phyloP scores from a whole-genome alignment of 2,888 invertebrate species.

The Gortyna flavago region DNA sequence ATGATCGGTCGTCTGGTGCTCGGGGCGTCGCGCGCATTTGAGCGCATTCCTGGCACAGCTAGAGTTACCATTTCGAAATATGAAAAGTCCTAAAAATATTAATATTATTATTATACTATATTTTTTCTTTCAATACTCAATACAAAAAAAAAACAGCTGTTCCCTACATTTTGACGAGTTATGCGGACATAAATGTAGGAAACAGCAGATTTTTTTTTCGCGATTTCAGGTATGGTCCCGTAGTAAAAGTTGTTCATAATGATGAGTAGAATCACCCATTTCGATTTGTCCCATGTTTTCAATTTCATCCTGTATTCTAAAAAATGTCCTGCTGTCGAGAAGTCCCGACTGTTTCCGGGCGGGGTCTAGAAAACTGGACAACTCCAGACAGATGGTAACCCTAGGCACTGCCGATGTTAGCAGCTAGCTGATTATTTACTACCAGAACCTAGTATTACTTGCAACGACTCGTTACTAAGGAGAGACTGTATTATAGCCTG shows the following conservation, averaged over 20 bases:
- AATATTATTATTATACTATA: no score
- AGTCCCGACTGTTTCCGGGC: not conserved
- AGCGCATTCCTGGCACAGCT: slow-evolving; percentile 70
- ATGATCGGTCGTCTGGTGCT: slow-evolving; percentile 61
- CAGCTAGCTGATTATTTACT: slow-evolving; percentile 72
- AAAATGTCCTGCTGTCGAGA: not conserved
- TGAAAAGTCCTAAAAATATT: not conserved
- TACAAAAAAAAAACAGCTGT: no score
- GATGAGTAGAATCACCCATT: no score
- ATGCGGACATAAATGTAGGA: no score
- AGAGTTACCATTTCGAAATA: not conserved
- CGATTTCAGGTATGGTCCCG: no score
- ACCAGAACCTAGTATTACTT: slow-evolving; percentile 53
- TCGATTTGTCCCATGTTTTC: no score
- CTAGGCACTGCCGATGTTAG: slow-evolving; percentile 59
- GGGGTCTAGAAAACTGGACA: not conserved
- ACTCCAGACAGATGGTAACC: not conserved
- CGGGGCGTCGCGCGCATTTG: slow-evolving; percentile 40
- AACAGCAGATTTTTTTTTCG: no score
- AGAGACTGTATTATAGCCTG: slow-evolving; percentile 38
- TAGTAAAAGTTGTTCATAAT: no score
- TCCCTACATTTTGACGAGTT: no score
- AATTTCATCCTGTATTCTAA: not conserved
- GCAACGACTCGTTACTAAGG: slow-evolving; percentile 38
- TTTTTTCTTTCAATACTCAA: no score